Evolutionary conservation across 2,113 vertebrate genomes (phyloP).

Genomic region (Chloroceryle aenea): DNA sequence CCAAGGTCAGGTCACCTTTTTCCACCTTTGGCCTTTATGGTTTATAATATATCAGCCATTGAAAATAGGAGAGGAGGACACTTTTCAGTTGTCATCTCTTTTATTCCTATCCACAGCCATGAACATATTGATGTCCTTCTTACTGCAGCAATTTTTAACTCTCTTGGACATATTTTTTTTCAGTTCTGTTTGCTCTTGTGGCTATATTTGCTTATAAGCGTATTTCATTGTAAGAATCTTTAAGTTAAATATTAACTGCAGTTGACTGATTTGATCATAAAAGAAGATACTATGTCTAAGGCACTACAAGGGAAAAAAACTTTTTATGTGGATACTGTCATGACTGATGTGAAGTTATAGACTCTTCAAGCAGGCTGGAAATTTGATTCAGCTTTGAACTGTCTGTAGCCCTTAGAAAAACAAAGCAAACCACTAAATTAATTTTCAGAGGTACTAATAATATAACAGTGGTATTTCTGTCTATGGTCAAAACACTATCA

Average conservation of each 20-base stretch:
- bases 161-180: not conserved
- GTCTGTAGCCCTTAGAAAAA: not conserved
- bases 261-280: not conserved
- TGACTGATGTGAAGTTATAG: not conserved
- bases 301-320: not conserved
- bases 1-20: not conserved
- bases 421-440: not conserved
- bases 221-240: not conserved
- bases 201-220: not conserved
- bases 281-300: not conserved
- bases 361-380: not conserved
- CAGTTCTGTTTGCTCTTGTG: not conserved
- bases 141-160: not conserved
- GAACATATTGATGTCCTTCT: not conserved
- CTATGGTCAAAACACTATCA: not conserved
- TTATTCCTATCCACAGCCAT: not conserved
- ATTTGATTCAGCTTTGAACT: not conserved
- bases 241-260: not conserved
- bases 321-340: not conserved
- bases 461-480: not conserved
- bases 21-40: not conserved
- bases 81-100: not conserved
- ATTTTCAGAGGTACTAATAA: not conserved
- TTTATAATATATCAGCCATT: not conserved
- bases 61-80: not conserved